Evolutionary conservation across 1,140 invertebrate genomes (phyloP).

Genomic region (Drosophila chauvacae): DNA sequence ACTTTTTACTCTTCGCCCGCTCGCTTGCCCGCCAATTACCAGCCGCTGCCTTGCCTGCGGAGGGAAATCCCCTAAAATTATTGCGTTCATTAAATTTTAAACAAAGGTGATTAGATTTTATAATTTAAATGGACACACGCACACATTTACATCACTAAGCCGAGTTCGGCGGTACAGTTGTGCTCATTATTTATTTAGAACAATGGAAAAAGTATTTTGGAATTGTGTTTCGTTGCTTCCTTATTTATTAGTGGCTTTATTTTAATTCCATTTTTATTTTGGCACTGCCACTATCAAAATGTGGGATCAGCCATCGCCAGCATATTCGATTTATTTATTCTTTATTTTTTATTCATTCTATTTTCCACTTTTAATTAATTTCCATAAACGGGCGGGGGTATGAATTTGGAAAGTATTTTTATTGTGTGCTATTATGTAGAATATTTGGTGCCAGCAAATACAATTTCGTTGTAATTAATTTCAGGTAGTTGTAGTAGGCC

Average conservation of each 20-base stretch:
- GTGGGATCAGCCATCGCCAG: constrained; percentile 60
- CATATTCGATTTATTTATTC: constrained; percentile 41
- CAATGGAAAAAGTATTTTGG: constrained; percentile 63
- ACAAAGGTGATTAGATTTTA: constrained; percentile 84
- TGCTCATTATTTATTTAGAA: constrained; percentile 78
- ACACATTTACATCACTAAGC: constrained; percentile 38
- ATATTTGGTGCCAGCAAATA: constrained; percentile 38
- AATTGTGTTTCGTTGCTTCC: constrained; percentile 56
- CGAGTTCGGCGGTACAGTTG: constrained; percentile 55
- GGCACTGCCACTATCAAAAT: constrained; percentile 40
- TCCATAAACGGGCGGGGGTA: constrained; percentile 1
- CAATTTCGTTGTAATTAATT: neutral
- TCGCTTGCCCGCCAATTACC: constrained; percentile 56
- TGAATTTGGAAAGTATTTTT: constrained; percentile 13
- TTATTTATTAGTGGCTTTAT: constrained; percentile 65
- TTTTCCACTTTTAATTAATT: constrained; percentile 72
- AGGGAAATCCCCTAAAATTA: constrained; percentile 75
- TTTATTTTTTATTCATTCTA: constrained; percentile 54
- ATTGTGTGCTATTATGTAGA: constrained; percentile 10
- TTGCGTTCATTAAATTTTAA: constrained; percentile 83
- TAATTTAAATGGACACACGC: constrained; percentile 56
- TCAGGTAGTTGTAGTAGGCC: neutral
- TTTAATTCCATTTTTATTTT: constrained; percentile 49
- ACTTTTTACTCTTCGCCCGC: constrained; percentile 20
- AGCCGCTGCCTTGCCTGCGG: constrained; percentile 4